These are phyloP conservation scores for Oxytorus armatus DNA, from an alignment of 2,888 invertebrate genomes.

Conservation along the genomic window DNA sequence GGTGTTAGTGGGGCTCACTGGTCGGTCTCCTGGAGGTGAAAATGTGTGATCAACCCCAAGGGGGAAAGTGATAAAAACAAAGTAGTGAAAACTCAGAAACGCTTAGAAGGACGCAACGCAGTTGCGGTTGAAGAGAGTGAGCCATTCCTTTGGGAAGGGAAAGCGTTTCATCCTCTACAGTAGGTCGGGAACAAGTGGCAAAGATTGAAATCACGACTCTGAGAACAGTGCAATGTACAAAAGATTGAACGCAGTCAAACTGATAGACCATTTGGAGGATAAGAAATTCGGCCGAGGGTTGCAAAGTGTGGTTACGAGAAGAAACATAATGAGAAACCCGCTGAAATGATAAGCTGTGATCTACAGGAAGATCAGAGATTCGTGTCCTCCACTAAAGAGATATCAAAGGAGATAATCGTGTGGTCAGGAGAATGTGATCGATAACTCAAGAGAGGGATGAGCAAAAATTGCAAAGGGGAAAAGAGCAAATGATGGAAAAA, in stretches of 20 bases:
- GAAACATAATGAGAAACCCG: too few species aligned
- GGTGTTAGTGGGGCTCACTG: conserved; percentile 7
- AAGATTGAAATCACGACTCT: not conserved
- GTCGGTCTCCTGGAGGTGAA: conserved; percentile 1
- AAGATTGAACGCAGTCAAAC: too few species aligned
- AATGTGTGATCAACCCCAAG: not conserved
- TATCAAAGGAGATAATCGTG: not conserved
- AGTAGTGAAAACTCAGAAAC: not conserved
- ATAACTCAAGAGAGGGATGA: conserved; percentile 5
- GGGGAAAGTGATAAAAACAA: not conserved
- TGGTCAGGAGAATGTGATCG: conserved; percentile 2
- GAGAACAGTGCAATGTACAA: not conserved
- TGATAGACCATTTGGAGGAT: too few species aligned
- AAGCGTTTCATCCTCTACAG: not conserved
- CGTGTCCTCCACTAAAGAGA: too few species aligned
- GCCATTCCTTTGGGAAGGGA: not conserved
- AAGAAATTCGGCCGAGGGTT: too few species aligned
- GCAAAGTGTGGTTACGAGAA: too few species aligned
- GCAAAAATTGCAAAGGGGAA: conserved; percentile 1
- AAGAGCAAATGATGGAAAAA: conserved; percentile 28
- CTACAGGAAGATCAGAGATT: too few species aligned
- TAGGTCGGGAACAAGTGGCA: not conserved
- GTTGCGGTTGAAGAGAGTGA: not conserved
- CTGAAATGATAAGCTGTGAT: too few species aligned
- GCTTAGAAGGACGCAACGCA: not conserved